Evolutionary conservation across 2,797 vertebrate genomes (phyloP), one percentile per base, ranked within the genome.

Genomic region (Lates japonicus): DNA sequence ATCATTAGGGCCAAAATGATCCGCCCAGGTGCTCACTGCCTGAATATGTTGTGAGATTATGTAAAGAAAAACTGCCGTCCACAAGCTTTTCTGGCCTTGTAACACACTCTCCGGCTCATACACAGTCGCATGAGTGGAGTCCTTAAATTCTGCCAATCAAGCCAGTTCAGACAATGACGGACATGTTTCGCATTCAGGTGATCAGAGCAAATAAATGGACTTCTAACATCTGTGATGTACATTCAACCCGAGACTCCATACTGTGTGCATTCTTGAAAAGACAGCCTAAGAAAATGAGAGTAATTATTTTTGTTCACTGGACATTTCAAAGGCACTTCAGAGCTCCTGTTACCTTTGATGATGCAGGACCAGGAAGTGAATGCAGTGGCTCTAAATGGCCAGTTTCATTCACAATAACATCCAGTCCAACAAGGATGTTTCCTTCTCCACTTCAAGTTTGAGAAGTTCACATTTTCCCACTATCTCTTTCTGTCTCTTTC

Each of bases 1-100:
- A 95, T 93, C 92, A 95, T 95, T 95, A 95, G 89, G 91, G 88
- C 90, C 87, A 83, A 93, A 94, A 90, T 39, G 88, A 86, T 90
- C 92, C 90, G 42, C 91, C 92, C 94, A 95, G 92, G 94, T 94
- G 94, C 91, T 94, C 87, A 89, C 46, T 70, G 85, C 81, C 78
- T 92, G 74, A 91, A 88, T 90, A 88, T 90, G 83, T 84, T 73
- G 74, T 83, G 83, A 84, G 85, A 91, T 86, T 83, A 92, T 90
- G 84, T 90, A 83, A 90, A 94, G 87, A 86, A 87, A 88, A 90
- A 87, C 80, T 77, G 60, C 83, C 35, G 20, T 71, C 75, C 46
- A 19, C 82, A 76, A 87, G 78, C 69, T 67, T 70, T 75, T n/a
- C 25, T 41, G 71, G 83, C 52, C 80, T 87, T 71, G 86, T 81